Conservation (phyloP, 2,888 invertebrate species). For the Leucozona laternaria region DNA sequence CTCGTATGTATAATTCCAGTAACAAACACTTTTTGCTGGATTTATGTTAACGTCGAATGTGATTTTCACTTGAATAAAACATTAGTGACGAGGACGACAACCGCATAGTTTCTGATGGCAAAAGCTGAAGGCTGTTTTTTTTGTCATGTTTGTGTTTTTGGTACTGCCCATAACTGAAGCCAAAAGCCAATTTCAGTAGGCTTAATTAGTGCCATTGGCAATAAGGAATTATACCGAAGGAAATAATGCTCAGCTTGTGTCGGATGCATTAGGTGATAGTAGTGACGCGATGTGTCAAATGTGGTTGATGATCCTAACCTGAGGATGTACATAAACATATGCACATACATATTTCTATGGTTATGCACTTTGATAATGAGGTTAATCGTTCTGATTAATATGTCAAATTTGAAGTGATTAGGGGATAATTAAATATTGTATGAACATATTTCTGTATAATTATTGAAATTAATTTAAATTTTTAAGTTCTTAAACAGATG, state of each 20-base stretch:
- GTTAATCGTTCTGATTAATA: neutral
- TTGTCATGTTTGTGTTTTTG: constrained; percentile 24
- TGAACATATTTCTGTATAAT: no score
- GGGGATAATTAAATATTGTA: neutral
- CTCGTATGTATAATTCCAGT: constrained; percentile 26
- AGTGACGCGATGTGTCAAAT: constrained; percentile 2
- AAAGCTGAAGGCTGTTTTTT: neutral
- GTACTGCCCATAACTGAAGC: constrained; percentile 3
- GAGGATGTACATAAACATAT: neutral
- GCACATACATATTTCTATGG: neutral
- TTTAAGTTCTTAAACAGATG: no score
- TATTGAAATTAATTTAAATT: no score
- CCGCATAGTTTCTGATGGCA: constrained; percentile 3
- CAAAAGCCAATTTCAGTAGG: constrained; percentile 12
- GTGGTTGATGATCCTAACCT: constrained; percentile 3
- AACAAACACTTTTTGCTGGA: constrained; percentile 51
- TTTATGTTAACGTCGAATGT: constrained; percentile 47
- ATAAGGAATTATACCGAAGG: constrained; percentile 19
- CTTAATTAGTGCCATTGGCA: constrained; percentile 58
- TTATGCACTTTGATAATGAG: constrained; percentile 11
- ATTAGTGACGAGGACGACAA: constrained; percentile 29
- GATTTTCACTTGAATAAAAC: constrained; percentile 54
- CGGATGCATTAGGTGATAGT: neutral
- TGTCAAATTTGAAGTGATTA: neutral
- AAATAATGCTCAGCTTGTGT: constrained; percentile 13